A percentile compares a stretch with the other conserved stretches of the same genome.
Evolutionary conservation across 2,797 vertebrate species (phyloP).

Genomic region (Cyclura pinguis): DNA sequence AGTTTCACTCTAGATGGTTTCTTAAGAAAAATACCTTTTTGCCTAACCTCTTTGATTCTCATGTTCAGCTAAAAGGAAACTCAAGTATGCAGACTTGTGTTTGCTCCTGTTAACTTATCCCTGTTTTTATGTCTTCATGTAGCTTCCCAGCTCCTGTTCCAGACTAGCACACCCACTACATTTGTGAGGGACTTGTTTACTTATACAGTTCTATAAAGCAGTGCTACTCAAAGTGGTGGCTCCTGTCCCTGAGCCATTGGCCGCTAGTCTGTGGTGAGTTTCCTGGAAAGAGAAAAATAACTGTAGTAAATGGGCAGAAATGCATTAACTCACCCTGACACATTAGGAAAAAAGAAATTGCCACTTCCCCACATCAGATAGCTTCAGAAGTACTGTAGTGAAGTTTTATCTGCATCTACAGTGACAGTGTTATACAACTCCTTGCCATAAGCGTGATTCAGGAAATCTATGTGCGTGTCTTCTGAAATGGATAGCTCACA

Average conservation of each 20-base stretch:
- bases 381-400: background rate
- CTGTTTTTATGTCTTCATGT: background rate
- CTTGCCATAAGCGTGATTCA: background rate
- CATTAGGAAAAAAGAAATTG: too few relatives aligned
- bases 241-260: too few relatives aligned
- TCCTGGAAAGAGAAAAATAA: too few relatives aligned
- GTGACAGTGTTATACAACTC: background rate
- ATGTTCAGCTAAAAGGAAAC: background rate
- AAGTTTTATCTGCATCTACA: background rate
- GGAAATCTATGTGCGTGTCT: background rate
- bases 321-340: too few relatives aligned
- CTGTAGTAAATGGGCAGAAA: too few relatives aligned
- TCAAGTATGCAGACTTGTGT: background rate
- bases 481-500: background rate
- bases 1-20: background rate
- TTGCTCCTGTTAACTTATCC: background rate
- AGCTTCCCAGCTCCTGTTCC: background rate
- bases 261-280: too few relatives aligned
- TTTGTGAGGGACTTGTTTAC: background rate
- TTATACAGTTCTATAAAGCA: background rate
- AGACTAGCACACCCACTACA: background rate
- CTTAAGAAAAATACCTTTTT: background rate
- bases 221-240: too few relatives aligned
- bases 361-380: too few relatives aligned
- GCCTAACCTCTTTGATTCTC: background rate